phyloP scores from a whole-genome alignment of 2,888 invertebrate genomes.

The Ochlodes sylvanus region DNA sequence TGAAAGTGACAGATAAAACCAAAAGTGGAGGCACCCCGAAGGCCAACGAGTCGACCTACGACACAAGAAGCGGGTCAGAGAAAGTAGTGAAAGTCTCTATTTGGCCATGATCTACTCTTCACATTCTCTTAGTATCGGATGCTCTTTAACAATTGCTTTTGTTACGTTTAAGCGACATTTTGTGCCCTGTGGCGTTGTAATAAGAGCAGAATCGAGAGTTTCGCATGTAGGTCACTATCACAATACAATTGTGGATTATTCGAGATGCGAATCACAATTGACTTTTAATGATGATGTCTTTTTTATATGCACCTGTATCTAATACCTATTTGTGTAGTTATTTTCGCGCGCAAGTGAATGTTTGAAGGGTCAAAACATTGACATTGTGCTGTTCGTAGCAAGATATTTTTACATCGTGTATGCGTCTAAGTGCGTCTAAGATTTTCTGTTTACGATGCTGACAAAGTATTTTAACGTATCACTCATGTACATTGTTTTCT shows the following conservation, averaged over 20 bases:
- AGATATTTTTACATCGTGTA: background rate
- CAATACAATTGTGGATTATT: background rate
- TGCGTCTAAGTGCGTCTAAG: background rate
- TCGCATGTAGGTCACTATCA: constrained; percentile 25
- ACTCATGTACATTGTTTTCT: background rate
- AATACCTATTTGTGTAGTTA: constrained; percentile 22
- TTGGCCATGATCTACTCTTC: constrained; percentile 75
- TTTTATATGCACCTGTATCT: constrained; percentile 39
- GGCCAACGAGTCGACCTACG: constrained; percentile 72
- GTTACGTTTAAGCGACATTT: constrained; percentile 23
- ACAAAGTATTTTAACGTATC: background rate
- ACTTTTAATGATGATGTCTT: constrained; percentile 45
- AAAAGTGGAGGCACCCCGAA: constrained; percentile 74
- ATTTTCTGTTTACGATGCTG: background rate
- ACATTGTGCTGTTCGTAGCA: background rate
- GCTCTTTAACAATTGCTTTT: constrained; percentile 37
- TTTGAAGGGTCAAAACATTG: constrained; percentile 8
- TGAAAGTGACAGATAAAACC: constrained; percentile 78
- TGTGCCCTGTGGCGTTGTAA: constrained; percentile 16
- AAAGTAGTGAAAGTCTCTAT: constrained; percentile 78
- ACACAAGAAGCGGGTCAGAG: constrained; percentile 70
- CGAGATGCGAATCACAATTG: constrained; percentile 21
- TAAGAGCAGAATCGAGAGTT: constrained; percentile 22
- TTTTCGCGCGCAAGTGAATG: constrained; percentile 17
- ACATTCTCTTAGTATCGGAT: constrained; percentile 61